Percentiles rank a stretch among this genome's conserved stretches.
Evolutionary conservation across 2,888 invertebrate species (phyloP).

Genomic region (Eumacrocentrus americanus): DNA sequence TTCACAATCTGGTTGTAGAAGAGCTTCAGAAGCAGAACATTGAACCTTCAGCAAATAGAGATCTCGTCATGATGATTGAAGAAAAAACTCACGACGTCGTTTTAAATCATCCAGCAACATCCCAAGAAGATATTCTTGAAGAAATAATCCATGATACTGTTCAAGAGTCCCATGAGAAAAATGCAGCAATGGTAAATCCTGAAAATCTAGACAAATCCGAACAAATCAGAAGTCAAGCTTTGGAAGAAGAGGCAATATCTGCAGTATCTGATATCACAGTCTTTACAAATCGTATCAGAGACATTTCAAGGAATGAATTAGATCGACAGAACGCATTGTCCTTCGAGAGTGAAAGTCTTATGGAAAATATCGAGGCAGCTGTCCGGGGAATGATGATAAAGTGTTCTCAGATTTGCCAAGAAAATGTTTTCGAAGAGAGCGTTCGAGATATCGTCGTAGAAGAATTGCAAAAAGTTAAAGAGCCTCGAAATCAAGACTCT

Average conservation of each 20-base stretch:
- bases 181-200: slow-evolving; percentile 30
- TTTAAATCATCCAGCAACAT: neutral
- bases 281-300: neutral
- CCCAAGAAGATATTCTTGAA: neutral
- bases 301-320: slow-evolving; percentile 14
- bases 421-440: slow-evolving; percentile 15
- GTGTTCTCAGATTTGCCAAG: slow-evolving; percentile 4
- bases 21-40: neutral
- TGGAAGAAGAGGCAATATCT: slow-evolving; percentile 24
- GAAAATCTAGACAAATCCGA: slow-evolving; percentile 44
- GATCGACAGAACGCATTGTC: slow-evolving; percentile 18
- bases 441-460: slow-evolving; percentile 25
- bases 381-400: slow-evolving; percentile 7
- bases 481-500: neutral
- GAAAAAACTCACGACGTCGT: neutral
- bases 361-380: neutral
- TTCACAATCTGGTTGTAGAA: neutral
- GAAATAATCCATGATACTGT: neutral
- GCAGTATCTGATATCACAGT: slow-evolving; percentile 6
- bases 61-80: neutral
- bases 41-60: neutral
- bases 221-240: slow-evolving; percentile 53
- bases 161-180: slow-evolving; percentile 55
- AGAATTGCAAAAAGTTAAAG: slow-evolving; percentile 28
- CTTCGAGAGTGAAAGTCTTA: neutral